Conservation (phyloP, 2,113 vertebrate genomes). For the Archocentrus centrarchus region DNA sequence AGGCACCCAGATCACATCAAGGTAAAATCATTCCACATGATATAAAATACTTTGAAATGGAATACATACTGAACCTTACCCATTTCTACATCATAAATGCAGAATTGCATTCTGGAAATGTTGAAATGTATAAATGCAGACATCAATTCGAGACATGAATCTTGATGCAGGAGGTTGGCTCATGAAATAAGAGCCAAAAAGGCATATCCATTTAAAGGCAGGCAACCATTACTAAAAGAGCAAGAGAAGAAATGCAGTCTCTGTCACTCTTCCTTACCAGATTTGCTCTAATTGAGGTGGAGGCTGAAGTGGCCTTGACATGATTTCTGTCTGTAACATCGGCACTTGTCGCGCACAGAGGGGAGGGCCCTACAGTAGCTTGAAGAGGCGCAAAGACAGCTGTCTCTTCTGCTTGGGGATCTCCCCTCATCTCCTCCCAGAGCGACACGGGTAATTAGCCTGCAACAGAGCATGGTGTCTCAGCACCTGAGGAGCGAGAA, state of each 20-base stretch:
- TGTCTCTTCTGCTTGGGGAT: constrained; percentile 66
- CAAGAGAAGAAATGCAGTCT: background rate
- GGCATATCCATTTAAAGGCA: background rate
- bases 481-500: constrained; percentile 42
- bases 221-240: background rate
- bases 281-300: constrained; percentile 39
- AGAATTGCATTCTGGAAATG: background rate
- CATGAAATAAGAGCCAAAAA: background rate
- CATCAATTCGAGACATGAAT: background rate
- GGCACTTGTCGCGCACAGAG: constrained; percentile 1
- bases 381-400: constrained; percentile 47
- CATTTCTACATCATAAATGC: background rate
- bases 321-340: constrained; percentile 33
- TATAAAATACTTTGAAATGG: background rate
- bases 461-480: constrained; percentile 37
- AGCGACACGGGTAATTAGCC: constrained; percentile 64
- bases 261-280: background rate
- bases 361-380: background rate
- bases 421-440: constrained; percentile 44
- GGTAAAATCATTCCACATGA: background rate
- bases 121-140: background rate
- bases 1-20: background rate
- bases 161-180: background rate
- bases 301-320: constrained; percentile 36
- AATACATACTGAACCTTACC: background rate